These are phyloP conservation scores for Electrona antarctica DNA, from an alignment of 2,113 vertebrate genomes.

Conservation along the genomic window DNA sequence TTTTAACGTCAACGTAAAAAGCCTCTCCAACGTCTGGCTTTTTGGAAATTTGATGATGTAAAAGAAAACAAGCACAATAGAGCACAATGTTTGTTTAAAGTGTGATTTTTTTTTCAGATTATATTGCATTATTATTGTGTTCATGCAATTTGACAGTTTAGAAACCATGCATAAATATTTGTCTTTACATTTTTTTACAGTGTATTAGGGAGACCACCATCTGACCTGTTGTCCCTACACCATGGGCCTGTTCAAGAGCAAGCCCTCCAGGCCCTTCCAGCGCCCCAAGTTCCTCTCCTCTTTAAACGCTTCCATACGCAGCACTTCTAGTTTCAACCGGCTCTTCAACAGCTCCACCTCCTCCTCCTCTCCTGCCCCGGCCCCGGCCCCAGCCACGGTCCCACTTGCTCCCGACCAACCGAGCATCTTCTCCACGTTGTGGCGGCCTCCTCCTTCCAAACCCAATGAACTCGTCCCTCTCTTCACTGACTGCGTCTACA, in stretches of 20 bases:
- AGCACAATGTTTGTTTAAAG: too few relatives aligned
- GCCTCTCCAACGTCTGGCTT: too few relatives aligned
- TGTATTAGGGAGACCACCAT: conserved; percentile 70
- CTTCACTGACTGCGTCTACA: conserved; percentile 67
- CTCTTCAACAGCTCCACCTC: background rate
- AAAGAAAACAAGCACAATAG: too few relatives aligned
- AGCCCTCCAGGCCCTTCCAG: conserved; percentile 20
- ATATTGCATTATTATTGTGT: background rate
- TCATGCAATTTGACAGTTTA: background rate
- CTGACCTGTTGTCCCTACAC: conserved; percentile 37
- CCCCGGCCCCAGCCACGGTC: background rate
- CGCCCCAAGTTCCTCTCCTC: conserved; percentile 22
- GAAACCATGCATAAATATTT: background rate
- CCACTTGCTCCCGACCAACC: background rate
- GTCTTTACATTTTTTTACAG: conserved; percentile 46
- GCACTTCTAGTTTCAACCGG: too few relatives aligned
- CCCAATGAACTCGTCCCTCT: conserved; percentile 56
- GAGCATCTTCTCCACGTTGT: conserved; percentile 63
- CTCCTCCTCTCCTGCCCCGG: background rate
- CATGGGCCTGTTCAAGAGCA: conserved; percentile 54
- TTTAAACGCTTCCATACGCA: conserved; percentile 22
- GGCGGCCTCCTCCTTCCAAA: conserved; percentile 18
- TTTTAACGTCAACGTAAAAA: too few relatives aligned
- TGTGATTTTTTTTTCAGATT: too few relatives aligned
- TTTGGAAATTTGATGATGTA: too few relatives aligned